These are phyloP conservation scores for Scaptomyza hsui DNA, from an alignment of 1,140 invertebrate species.

Conservation along the genomic window DNA sequence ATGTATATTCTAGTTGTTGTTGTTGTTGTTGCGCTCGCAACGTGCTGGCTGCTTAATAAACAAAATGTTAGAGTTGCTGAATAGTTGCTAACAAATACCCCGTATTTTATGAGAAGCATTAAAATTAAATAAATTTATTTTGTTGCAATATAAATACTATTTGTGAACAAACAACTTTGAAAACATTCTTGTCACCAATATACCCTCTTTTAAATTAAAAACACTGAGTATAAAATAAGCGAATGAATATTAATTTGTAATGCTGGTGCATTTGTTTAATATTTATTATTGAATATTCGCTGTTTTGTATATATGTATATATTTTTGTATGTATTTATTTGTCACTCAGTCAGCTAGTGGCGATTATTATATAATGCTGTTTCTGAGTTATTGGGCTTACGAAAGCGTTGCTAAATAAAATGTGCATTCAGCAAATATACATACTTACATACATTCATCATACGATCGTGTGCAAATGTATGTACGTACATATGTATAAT, in stretches of 20 bases:
- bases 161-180: too few species aligned
- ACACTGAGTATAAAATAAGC: not conserved
- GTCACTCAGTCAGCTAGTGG: slow-evolving; percentile 4
- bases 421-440: not conserved
- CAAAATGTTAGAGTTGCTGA: not conserved
- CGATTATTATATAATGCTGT: slow-evolving; percentile 2
- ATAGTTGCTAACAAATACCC: too few species aligned
- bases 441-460: not conserved
- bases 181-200: not conserved
- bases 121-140: too few species aligned
- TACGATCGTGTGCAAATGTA: not conserved
- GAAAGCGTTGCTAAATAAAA: not conserved
- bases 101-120: too few species aligned
- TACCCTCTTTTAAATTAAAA: not conserved
- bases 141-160: too few species aligned
- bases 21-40: not conserved
- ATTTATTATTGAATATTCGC: slow-evolving; percentile 1
- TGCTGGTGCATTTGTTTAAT: not conserved
- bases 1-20: not conserved
- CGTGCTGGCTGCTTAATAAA: not conserved
- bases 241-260: not conserved
- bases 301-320: not conserved
- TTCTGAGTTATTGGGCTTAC: not conserved
- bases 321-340: slow-evolving; percentile 1
- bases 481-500: not conserved